Evolutionary conservation across 2,888 invertebrate genomes (phyloP).

Genomic region (Aethes cnicana): DNA sequence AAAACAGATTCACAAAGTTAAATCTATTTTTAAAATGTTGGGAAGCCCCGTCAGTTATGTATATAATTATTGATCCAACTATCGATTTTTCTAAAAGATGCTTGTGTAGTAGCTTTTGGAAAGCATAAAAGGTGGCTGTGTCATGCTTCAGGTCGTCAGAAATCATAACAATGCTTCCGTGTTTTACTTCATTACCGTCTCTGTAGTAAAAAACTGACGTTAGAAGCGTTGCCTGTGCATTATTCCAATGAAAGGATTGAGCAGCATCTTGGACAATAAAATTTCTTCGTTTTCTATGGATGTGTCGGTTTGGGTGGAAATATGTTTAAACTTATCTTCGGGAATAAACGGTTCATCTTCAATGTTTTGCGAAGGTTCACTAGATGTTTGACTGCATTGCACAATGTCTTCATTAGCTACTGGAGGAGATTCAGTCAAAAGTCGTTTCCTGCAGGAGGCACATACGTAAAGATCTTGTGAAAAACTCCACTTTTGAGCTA

Average conservation of each 20-base stretch:
- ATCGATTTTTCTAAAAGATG: neutral
- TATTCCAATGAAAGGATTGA: too few relatives aligned
- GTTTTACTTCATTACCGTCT: neutral
- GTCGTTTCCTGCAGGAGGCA: constrained; percentile 16
- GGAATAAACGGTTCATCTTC: constrained; percentile 26
- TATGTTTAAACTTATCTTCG: constrained; percentile 21
- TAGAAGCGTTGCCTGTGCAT: constrained; percentile 31
- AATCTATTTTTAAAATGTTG: too few relatives aligned
- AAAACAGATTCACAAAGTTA: constrained; percentile 19
- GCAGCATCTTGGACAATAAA: too few relatives aligned
- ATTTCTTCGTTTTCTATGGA: too few relatives aligned
- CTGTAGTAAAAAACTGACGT: constrained; percentile 23
- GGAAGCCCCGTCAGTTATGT: neutral
- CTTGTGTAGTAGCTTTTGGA: neutral
- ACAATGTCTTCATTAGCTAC: constrained; percentile 17
- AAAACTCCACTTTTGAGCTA: constrained; percentile 21
- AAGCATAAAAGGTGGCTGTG: neutral
- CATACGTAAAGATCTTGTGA: constrained; percentile 20
- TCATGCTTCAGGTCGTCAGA: neutral
- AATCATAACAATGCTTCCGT: neutral
- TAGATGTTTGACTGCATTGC: constrained; percentile 13
- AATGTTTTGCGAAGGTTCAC: constrained; percentile 19
- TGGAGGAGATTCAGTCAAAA: constrained; percentile 13
- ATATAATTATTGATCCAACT: too few relatives aligned
- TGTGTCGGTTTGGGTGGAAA: constrained; percentile 12